A percentile compares a stretch with the other conserved stretches of the same genome.
Evolutionary conservation across 2,113 vertebrate genomes (phyloP).

Genomic region (Alaudala cheleensis): DNA sequence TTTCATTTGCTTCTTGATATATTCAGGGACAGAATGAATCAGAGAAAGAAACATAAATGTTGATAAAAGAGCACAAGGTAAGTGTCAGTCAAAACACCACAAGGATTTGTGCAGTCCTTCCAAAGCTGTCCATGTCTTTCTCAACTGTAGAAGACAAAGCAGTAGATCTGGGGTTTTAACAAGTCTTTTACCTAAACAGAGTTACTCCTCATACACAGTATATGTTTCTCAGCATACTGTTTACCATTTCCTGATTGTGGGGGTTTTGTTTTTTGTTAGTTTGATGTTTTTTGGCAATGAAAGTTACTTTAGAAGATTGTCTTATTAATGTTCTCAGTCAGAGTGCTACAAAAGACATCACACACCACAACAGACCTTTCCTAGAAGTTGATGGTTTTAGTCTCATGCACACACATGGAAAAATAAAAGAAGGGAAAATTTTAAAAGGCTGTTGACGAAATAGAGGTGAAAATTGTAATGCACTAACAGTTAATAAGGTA

Average conservation of each 20-base stretch:
- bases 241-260: not conserved
- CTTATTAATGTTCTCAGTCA: not conserved
- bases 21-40: not conserved
- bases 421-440: not conserved
- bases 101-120: not conserved
- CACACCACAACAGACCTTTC: not conserved
- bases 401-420: rapidly evolving
- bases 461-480: not conserved
- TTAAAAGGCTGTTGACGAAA: not conserved
- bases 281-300: not conserved
- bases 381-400: not conserved
- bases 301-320: not conserved
- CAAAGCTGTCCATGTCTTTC: not conserved
- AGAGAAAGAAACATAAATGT: not conserved
- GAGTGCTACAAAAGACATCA: not conserved
- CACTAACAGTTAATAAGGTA: not conserved
- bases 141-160: not conserved
- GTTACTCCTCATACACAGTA: not conserved
- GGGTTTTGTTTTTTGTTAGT: not conserved
- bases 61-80: not conserved
- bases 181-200: not conserved
- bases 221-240: not conserved
- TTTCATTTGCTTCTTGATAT: not conserved
- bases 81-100: not conserved
- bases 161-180: not conserved